Base-by-base conservation (phyloP, 2,888 invertebrate genomes). In the Scaptomyza caliginosa region DNA sequence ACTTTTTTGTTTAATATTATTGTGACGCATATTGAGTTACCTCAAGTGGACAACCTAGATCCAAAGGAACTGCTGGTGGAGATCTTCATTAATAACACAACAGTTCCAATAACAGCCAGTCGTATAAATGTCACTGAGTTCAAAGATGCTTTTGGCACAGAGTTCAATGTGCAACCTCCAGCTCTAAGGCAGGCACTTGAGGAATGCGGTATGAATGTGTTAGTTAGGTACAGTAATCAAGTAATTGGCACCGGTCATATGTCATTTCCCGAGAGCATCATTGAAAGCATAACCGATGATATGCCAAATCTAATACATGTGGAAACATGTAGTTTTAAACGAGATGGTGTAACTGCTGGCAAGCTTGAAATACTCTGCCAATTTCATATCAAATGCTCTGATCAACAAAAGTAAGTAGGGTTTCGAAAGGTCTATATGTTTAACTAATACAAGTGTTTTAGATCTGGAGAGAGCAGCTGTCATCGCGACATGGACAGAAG, bases 81-180 rank as follows among this genome's bases (percentile, higher is more conserved):
- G 2, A 77, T 70, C 0, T 55, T 34, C 2, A 86, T 89, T 8
- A 78, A 85, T 42, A 59, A 63, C 4, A 57, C 46, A 1, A 38
- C 57, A 1, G 34, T 90, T 1, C 36, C 50, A 0, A 81, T 90
- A 23, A 85, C 83, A 17, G 51, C 75, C 0, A 88, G 83, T 45
- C 85, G 86, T 6, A 86, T 89, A 1, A 88, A 89, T 71, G 74
- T 82, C 4, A 56, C 48, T 2, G 90, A 90, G 7, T 89, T 90
- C 17, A 79, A 78, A 21, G 40, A 77, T 0, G 75, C 78, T 2
- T 52, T 70, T 6, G 75, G 79, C 19, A 67, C 65, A 21, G 79
- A 81, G 26, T 77, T 90, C 36, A 34, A 21, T 0, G 66, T 77
- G 1, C 50, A 64, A 3, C 86, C 89, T 2, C 66, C 63, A 0